Percentiles rank a stretch among this genome's conserved stretches.
These are phyloP conservation scores for Cichladusa arquata DNA, from an alignment of 2,113 vertebrate species.

Conservation along the genomic window DNA sequence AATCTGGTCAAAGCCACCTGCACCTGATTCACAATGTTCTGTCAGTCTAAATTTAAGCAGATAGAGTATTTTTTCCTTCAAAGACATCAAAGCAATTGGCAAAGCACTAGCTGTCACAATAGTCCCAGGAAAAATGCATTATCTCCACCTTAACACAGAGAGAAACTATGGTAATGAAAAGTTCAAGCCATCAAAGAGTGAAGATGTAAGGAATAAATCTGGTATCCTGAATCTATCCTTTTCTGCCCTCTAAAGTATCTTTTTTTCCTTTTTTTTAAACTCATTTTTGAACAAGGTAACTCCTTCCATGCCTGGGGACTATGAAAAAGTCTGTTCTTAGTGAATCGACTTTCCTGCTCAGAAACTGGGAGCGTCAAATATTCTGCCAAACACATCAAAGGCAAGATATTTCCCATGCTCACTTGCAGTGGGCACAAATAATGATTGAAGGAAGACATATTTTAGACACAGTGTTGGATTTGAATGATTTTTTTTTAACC, in stretches of 20 bases:
- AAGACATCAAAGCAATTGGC: conserved; percentile 11
- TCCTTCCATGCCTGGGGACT: neutral
- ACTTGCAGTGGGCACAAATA: neutral
- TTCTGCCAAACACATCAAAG: neutral
- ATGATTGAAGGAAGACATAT: neutral
- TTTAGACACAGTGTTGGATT: neutral
- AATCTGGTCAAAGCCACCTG: conserved; percentile 7
- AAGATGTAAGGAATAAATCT: neutral
- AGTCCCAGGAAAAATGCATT: conserved; percentile 17
- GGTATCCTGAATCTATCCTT: neutral
- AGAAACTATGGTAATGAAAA: neutral
- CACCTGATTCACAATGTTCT: neutral
- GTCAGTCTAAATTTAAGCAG: conserved; percentile 29
- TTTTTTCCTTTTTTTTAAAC: neutral
- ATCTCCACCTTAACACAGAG: neutral
- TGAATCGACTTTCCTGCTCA: neutral
- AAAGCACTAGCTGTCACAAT: conserved; percentile 29
- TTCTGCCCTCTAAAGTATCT: neutral
- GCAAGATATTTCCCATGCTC: neutral
- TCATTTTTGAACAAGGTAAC: neutral
- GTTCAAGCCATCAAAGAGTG: neutral
- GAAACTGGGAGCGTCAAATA: neutral
- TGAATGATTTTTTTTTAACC: neutral
- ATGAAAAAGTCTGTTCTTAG: neutral
- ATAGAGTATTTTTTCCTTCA: conserved; percentile 18